A percentile compares a stretch with the other conserved stretches of the same genome.
Evolutionary conservation across 2,888 invertebrate species (phyloP).

Genomic region (Anthophora plumipes): DNA sequence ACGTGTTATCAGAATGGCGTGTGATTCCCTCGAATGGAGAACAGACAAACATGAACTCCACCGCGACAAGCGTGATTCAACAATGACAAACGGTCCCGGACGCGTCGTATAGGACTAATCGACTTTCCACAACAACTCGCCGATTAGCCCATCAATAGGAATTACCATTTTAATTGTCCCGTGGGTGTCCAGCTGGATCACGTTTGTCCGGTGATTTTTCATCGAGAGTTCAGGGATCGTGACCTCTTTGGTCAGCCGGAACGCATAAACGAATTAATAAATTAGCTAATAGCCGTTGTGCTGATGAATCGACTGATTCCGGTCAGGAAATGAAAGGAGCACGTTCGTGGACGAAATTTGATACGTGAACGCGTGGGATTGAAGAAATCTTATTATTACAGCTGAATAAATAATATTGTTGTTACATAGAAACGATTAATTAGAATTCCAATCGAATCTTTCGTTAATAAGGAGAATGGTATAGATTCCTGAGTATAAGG

Average conservation of each 20-base stretch:
- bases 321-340: constrained; percentile 51
- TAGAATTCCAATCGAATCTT: too few relatives aligned
- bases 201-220: constrained; percentile 39
- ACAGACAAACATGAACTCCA: constrained; percentile 13
- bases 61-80: constrained; percentile 1
- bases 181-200: constrained; percentile 57
- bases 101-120: constrained; percentile 24
- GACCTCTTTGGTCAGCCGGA: constrained; percentile 51
- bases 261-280: constrained; percentile 68
- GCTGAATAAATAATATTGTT: too few relatives aligned
- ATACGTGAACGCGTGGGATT: not conserved
- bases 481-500: not conserved
- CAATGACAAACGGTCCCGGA: constrained; percentile 36
- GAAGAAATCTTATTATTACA: not conserved
- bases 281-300: constrained; percentile 61
- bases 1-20: constrained; percentile 11
- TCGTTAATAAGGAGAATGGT: not conserved
- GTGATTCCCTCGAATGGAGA: constrained; percentile 4
- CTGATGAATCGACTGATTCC: constrained; percentile 51
- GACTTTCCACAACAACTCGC: constrained; percentile 56
- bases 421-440: too few relatives aligned
- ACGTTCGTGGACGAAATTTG: constrained; percentile 2
- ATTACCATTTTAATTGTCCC: constrained; percentile 68
- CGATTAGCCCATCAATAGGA: constrained; percentile 65
- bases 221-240: constrained; percentile 15